Base-by-base conservation (phyloP, 2,888 invertebrate species). In the Schrankia costaestrigalis region DNA sequence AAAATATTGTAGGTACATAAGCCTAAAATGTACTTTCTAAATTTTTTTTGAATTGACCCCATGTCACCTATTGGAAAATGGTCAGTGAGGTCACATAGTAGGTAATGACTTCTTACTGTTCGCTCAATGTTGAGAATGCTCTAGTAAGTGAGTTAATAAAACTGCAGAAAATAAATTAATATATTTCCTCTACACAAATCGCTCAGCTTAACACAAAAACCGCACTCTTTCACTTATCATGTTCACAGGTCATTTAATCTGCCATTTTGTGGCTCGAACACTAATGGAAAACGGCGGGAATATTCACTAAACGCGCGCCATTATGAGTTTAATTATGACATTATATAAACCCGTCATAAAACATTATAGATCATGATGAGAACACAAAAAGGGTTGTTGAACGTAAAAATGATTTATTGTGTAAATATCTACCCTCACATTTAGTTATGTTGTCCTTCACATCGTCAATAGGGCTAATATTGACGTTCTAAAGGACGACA, bases 191-290 rank as follows among this genome's bases (percentile, higher is more conserved):
- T 9, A 15, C n/a, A 3, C 28, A 29, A 38, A 25, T 21, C 47
- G 50, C 55, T 38, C 2, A 22, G 12, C 30, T 5, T 17, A 0
- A 3, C 28, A 41, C 35, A 14, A 31, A 37, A 2, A 2, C 4
- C 38, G 1, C 34, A 36, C 23, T 27, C 37, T 29, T 10, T 30
- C 37, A 37, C 57, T 77, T 78, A 78, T 78, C 78, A 60, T 42
- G 59, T 71, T 73, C 72, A 78, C 64, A 59, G 58, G 46, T 56
- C 66, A 67, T 67, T 66, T 58, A 48, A 12, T 44, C 50, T 27
- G 35, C 48, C 55, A 51, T 56, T 56, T 48, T 51, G 58, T 21
- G 51, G 54, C 44, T 55, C 60, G 45, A 41, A 60, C 49, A 46
- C 54, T 56, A 55, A 63, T 60, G 61, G 60, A 60, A 60, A 64